These are phyloP conservation scores for Furcifer pardalis DNA, from an alignment of 2,797 vertebrate genomes.

Conservation along the genomic window DNA sequence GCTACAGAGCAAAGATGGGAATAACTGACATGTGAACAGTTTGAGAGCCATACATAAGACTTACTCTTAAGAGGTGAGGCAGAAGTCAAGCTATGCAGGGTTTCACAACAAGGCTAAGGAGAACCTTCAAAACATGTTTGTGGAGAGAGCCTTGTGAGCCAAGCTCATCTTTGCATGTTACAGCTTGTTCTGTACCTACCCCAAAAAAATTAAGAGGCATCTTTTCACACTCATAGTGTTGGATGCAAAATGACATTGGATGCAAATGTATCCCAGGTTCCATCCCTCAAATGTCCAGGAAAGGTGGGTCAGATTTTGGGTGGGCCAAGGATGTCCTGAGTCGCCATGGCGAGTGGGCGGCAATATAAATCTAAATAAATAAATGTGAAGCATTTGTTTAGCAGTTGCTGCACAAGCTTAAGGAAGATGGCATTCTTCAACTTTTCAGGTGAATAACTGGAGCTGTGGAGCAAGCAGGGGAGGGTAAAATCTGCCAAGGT, in stretches of 20 bases:
- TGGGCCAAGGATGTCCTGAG: too few species aligned
- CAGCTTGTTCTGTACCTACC: neutral
- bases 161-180: neutral
- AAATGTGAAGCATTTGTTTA: neutral
- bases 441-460: neutral
- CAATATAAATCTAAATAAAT: too few species aligned
- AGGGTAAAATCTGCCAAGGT: neutral
- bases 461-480: neutral
- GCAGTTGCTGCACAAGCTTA: too few species aligned
- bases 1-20: neutral
- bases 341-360: too few species aligned
- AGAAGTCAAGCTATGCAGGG: too few species aligned
- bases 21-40: neutral
- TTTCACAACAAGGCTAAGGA: rapidly evolving
- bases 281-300: neutral
- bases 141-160: neutral
- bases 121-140: neutral
- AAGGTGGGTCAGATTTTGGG: too few species aligned
- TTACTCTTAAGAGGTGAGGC: neutral
- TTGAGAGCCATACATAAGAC: neutral
- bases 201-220: neutral
- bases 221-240: neutral
- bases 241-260: too few species aligned
- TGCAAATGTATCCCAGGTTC: neutral
- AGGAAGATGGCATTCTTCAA: neutral